Evolutionary conservation across 2,113 vertebrate species (phyloP).

Genomic region (Bubalus kerabau): DNA sequence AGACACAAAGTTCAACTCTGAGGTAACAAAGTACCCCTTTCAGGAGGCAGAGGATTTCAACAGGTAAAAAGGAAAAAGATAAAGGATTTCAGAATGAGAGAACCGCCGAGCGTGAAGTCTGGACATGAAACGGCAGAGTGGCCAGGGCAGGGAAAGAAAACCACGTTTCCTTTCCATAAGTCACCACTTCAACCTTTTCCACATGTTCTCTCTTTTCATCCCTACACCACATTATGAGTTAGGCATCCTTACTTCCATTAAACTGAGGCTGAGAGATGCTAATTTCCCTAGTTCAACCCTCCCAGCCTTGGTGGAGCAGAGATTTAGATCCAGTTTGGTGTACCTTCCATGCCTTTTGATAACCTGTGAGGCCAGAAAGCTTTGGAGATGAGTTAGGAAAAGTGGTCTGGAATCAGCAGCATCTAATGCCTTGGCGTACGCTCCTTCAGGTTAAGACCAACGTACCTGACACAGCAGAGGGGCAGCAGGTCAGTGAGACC

Average conservation of each 20-base stretch:
- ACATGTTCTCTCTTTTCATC: neutral
- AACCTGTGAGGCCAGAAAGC: neutral
- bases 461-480: accelerated
- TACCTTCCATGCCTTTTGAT: neutral
- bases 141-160: neutral
- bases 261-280: neutral
- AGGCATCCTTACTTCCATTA: neutral
- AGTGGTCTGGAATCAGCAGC: neutral
- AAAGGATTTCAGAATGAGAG: neutral
- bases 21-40: neutral
- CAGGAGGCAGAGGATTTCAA: neutral
- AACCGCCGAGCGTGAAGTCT: neutral
- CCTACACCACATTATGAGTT: neutral
- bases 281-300: neutral
- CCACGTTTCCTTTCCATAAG: neutral
- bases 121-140: neutral
- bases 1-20: neutral
- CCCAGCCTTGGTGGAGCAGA: neutral
- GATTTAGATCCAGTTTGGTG: neutral
- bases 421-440: neutral
- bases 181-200: neutral
- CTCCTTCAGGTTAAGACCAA: neutral
- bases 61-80: neutral
- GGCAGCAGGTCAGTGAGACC: neutral
- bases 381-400: neutral